A percentile compares a stretch with the other conserved stretches of the same genome.
phyloP scores from a whole-genome alignment of 92 coral and sea anemone species.

The Pocillopora meandrina region DNA sequence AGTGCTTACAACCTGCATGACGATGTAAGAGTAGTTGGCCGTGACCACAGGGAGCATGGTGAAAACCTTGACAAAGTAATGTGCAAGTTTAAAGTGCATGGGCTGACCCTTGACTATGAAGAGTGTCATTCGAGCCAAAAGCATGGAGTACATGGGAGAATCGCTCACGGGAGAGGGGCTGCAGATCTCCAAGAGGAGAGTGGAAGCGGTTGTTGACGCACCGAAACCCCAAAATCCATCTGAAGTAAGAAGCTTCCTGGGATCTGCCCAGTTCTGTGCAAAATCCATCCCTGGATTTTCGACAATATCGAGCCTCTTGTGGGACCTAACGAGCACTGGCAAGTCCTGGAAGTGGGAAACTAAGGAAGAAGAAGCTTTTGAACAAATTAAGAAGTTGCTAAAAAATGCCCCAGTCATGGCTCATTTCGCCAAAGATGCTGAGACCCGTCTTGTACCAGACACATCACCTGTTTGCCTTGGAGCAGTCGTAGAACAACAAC shows the following conservation, averaged over 20 bases:
- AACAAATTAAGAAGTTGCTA: conserved; percentile 5
- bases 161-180: conserved; percentile 53
- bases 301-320: conserved; percentile 54
- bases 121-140: conserved; percentile 53
- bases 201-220: conserved; percentile 49
- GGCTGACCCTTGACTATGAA: conserved; percentile 59
- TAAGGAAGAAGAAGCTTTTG: conserved; percentile 26
- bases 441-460: conserved; percentile 62
- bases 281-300: conserved; percentile 62
- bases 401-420: conserved; percentile 63
- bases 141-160: conserved; percentile 65
- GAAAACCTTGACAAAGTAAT: conserved; percentile 50
- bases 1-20: conserved; percentile 62
- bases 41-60: conserved; percentile 47
- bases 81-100: conserved; percentile 42
- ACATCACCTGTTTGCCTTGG: conserved; percentile 71
- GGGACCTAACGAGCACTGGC: conserved; percentile 45
- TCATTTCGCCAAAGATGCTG: conserved; percentile 51
- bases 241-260: conserved; percentile 57
- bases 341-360: neutral
- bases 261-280: conserved; percentile 63
- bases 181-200: conserved; percentile 42
- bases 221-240: conserved; percentile 44
- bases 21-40: conserved; percentile 45
- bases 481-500: conserved; percentile 64